Evolutionary conservation across 2,113 vertebrate genomes (phyloP).

Genomic region (Baryphthengus martii): DNA sequence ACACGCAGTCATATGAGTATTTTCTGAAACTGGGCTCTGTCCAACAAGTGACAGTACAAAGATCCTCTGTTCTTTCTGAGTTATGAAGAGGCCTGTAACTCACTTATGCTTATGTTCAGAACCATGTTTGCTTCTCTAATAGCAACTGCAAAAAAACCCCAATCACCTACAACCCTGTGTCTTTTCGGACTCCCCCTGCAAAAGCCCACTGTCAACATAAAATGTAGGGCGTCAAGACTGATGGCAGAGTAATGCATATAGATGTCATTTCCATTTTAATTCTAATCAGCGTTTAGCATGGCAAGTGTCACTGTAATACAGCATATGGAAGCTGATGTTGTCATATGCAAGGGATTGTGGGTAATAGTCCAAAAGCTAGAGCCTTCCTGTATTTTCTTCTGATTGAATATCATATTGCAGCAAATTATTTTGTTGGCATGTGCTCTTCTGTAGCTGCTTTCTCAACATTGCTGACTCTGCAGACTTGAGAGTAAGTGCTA

Average conservation of each 20-base stretch:
- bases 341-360: slow-evolving; percentile 21
- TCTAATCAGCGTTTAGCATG: slow-evolving; percentile 39
- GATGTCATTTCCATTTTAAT: slow-evolving; percentile 64
- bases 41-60: not conserved
- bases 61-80: not conserved
- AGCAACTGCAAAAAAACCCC: not conserved
- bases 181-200: not conserved
- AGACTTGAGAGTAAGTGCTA: not conserved
- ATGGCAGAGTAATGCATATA: slow-evolving; percentile 51
- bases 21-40: not conserved
- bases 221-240: slow-evolving; percentile 40
- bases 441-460: not conserved
- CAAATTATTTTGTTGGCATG: slow-evolving; percentile 42
- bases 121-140: not conserved
- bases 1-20: not conserved
- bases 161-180: not conserved
- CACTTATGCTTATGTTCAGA: not conserved
- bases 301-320: slow-evolving; percentile 52
- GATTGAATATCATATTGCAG: slow-evolving; percentile 29
- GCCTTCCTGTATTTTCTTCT: slow-evolving; percentile 20
- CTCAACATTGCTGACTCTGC: not conserved
- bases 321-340: slow-evolving; percentile 51
- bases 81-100: not conserved
- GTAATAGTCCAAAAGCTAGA: not conserved
- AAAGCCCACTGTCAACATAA: slow-evolving; percentile 39